phyloP scores from a whole-genome alignment of 2,797 vertebrate species.

The Microhierax caerulescens region DNA sequence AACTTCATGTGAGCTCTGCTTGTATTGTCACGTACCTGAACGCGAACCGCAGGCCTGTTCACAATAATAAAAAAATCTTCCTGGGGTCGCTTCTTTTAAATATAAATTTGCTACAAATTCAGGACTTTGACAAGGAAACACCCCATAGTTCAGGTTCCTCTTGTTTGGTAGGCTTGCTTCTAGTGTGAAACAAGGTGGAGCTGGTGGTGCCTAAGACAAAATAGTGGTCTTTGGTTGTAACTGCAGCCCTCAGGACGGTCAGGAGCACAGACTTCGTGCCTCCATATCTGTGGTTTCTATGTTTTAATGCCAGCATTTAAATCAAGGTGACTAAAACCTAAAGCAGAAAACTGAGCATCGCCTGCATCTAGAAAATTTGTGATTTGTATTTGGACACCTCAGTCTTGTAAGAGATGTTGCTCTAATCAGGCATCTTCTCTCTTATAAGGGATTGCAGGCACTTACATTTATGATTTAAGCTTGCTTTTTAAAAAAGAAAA shows the following conservation, averaged over 20 bases:
- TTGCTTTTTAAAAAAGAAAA: neutral
- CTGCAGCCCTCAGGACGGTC: neutral
- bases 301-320: neutral
- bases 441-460: neutral
- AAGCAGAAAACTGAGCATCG: neutral
- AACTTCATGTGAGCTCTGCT: neutral
- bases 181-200: neutral
- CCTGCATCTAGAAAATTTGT: neutral
- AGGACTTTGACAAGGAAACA: neutral
- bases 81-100: neutral
- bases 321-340: neutral
- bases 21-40: neutral
- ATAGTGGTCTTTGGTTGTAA: neutral
- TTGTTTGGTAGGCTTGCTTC: neutral
- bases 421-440: neutral
- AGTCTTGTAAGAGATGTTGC: neutral
- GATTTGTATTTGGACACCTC: neutral
- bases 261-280: neutral
- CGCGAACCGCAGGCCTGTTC: neutral
- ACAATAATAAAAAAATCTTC: neutral
- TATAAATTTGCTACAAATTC: neutral
- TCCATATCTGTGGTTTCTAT: rapidly evolving
- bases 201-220: neutral
- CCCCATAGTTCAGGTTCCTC: neutral
- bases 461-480: neutral